Evolutionary conservation across 2,888 invertebrate species (phyloP), one percentile per base, ranked within the genome.

Genomic region (Horisme vitalbata): DNA sequence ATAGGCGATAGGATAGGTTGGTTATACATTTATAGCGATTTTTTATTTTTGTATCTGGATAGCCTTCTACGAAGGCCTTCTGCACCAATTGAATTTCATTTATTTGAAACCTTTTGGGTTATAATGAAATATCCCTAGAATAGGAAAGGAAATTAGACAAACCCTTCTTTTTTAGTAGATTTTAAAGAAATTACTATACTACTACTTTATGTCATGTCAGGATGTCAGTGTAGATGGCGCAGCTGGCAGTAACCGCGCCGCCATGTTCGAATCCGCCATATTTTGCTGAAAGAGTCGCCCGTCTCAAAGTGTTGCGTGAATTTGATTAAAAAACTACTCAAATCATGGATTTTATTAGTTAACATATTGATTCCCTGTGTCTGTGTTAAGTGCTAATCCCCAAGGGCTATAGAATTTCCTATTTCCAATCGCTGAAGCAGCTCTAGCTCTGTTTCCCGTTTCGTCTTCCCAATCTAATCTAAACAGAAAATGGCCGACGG

Each of bases 401-500:
- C 57, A 63, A 68, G 61, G 71, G 67, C 61, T 61, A 60, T 61
- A 65, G 59, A 66, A 71, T 59, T 67, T 46, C 63, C 54, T 52
- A 55, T 63, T 63, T 68, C 53, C 56, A 57, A 59, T 67, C 63
- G 71, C 79, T 72, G 63, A 85, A 84, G 83, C 77, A 72, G 77
- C 76, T 60, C 63, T 79, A 68, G 72, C 63, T 73, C 62, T 62
- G 74, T 82, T 83, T 84, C 79, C 78, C 79, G 83, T 82, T 79
- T 79, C 79, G 82, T 80, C 83, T 82, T 72, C 71, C 78, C 84
- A 86, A 84, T 86, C 85, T 86, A 86, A 88, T 86, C 90, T 91
- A 92, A 92, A 92, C 91, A 93, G 93, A 94, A 94, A 93, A 94
- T 95, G 95, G 95, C 94, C 93, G 94, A 92, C 93, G 91, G 91